These are phyloP conservation scores for Podarcis cretensis DNA, from an alignment of 2,113 vertebrate species.

Conservation along the genomic window DNA sequence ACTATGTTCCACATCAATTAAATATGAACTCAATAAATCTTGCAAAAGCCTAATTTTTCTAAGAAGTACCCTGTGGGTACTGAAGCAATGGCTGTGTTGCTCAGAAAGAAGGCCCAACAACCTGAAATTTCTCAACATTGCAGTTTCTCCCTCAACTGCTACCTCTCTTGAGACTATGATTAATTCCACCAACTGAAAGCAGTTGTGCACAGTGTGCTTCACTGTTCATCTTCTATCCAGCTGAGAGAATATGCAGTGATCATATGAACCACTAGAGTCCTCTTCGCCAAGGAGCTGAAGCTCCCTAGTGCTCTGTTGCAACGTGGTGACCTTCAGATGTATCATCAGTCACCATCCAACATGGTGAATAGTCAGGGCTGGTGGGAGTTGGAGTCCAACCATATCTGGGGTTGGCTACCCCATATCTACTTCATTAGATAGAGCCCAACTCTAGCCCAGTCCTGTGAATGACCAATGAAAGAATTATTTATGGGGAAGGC, in stretches of 20 bases:
- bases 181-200: neutral
- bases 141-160: slow-evolving; percentile 5
- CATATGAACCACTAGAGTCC: neutral
- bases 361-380: too few relatives aligned
- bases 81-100: slow-evolving; percentile 7
- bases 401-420: neutral
- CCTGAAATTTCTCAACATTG: neutral
- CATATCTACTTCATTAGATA: neutral
- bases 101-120: neutral
- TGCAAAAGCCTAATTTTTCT: neutral
- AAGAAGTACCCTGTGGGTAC: slow-evolving; percentile 1
- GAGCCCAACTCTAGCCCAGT: too few relatives aligned
- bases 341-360: neutral
- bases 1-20: neutral
- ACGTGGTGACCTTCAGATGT: neutral
- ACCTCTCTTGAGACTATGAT: neutral
- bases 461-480: neutral
- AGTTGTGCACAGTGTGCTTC: neutral
- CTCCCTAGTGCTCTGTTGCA: neutral
- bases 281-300: neutral
- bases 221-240: too few relatives aligned
- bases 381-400: too few relatives aligned
- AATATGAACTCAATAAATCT: neutral
- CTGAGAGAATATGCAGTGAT: neutral
- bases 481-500: neutral